phyloP scores from a whole-genome alignment of 2,888 invertebrate genomes.

The Graphium colonna region DNA sequence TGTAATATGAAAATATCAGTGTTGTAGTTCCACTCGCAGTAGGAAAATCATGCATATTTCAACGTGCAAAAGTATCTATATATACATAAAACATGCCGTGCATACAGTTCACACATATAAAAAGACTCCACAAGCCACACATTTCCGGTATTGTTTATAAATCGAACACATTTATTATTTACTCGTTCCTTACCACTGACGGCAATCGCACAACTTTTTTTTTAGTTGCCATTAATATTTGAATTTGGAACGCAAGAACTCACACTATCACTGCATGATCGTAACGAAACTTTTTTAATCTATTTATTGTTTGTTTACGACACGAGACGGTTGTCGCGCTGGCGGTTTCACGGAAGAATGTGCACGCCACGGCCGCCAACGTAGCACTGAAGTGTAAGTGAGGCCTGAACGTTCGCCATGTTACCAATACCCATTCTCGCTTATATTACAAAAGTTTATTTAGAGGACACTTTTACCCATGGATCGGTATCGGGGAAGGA shows the following conservation, averaged over 20 bases:
- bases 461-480: not conserved
- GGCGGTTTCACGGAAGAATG: constrained; percentile 9
- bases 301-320: constrained; percentile 12
- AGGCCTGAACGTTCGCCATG: constrained; percentile 3
- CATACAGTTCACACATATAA: not conserved
- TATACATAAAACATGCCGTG: constrained; percentile 18
- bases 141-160: constrained; percentile 23
- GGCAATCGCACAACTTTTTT: constrained; percentile 74
- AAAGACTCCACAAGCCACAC: constrained; percentile 64
- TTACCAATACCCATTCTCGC: constrained; percentile 1
- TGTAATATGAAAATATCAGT: no score
- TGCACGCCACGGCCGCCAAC: constrained; percentile 17
- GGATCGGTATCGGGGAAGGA: no score
- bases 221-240: constrained; percentile 53
- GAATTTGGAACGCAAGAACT: not conserved
- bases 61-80: constrained; percentile 9
- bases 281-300: not conserved
- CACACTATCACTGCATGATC: constrained; percentile 13
- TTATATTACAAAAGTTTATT: constrained; percentile 3
- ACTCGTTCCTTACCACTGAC: constrained; percentile 65
- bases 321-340: constrained; percentile 5
- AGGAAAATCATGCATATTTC: constrained; percentile 14
- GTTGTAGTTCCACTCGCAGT: not conserved
- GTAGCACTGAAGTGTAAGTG: constrained; percentile 21
- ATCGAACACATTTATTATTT: constrained; percentile 19